Evolutionary conservation across 2,888 invertebrate genomes (phyloP), one percentile per base, ranked within the genome.

Genomic region (Gibbula magus): DNA sequence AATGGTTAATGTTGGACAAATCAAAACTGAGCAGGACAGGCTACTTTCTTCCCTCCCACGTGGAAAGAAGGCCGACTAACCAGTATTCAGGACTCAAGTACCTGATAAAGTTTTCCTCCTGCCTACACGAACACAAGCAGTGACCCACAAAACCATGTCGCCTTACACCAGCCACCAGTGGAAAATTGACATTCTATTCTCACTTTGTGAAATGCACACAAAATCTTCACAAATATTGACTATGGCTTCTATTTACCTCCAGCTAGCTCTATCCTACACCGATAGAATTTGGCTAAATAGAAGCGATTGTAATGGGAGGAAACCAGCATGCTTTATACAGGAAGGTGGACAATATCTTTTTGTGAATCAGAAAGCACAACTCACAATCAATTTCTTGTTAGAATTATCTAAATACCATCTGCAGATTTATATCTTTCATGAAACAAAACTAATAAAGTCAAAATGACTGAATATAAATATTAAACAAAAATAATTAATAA

Each of bases 191-290:
- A 61, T 61, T 61, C 61, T 61, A 29, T 61, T 61, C 61, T 29
- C 25, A 25, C 61, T 61, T 61, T 61, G 61, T 61, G 61, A 61
- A 61, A 61, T 61, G 61, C 61, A 61, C 61, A 61, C 61, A 61
- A 61, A 61, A 61, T 61, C 61, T 25, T 61, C 25, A 61, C 61
- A 61, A 61, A 61, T 61, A 61, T 61, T 61, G 25, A 61, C 61
- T 61, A 61, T 61, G 61, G 61, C 29, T 25, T 29, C 29, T 61
- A 61, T 61, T 61, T 61, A 29, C 61, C 29, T 25, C 29, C 25
- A 61, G 61, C 61, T 61, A 29, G 61, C 61, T 29, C 61, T 61
- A 29, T 61, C 61, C 61, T 61, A 61, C 61, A 25, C 61, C 61
- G 18, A 61, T 61, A 61, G 61, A 61, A 61, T 61, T 61, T 61